Evolutionary conservation across 2,797 vertebrate species (phyloP).

Genomic region (Petrocephalus schoutedeni): DNA sequence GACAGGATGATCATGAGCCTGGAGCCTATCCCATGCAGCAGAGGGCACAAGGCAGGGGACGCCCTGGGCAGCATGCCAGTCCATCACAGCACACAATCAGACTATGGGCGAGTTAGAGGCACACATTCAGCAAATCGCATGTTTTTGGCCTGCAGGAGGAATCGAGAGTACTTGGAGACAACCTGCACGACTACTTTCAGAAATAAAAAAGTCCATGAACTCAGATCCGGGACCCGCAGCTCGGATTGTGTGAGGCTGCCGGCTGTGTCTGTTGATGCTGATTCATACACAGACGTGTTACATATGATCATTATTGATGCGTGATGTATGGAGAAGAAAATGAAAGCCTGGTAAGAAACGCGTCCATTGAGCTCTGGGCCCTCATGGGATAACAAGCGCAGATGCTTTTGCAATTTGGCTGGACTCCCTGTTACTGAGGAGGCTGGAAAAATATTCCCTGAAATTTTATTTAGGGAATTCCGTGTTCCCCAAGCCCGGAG

Average conservation of each 20-base stretch:
- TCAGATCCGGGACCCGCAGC: background rate
- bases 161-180: background rate
- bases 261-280: background rate
- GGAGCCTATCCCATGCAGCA: background rate
- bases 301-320: background rate
- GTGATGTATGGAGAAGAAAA: background rate
- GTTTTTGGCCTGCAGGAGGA: background rate
- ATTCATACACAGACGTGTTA: background rate
- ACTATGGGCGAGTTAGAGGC: background rate
- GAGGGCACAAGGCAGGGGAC: background rate
- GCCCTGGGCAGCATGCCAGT: background rate
- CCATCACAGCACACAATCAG: background rate
- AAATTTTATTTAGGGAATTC: slow-evolving; percentile 10
- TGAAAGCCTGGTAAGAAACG: background rate
- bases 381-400: background rate
- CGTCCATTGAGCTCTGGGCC: background rate
- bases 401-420: slow-evolving; percentile 2
- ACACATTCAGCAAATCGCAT: background rate
- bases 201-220: background rate
- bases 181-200: background rate
- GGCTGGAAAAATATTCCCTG: slow-evolving; percentile 9
- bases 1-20: background rate
- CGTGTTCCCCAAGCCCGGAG: too few species aligned
- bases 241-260: background rate
- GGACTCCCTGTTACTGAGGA: background rate